These are phyloP conservation scores for Ciona savignyi DNA, from an alignment of 23 tunicate species.

Conservation along the genomic window DNA sequence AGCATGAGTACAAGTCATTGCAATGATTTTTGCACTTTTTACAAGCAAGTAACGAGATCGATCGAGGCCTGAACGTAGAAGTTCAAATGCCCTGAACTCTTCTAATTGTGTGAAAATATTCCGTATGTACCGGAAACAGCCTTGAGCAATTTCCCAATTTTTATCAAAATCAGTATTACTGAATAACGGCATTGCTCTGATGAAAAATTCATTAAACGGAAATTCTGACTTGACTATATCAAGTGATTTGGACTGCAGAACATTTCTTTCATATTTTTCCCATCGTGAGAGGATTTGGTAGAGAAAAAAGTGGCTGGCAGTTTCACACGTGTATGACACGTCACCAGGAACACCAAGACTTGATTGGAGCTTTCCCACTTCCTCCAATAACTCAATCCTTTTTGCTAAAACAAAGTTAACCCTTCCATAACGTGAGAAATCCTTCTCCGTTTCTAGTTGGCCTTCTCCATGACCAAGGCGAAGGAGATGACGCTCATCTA, in stretches of 20 bases:
- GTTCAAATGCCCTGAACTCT: conserved; percentile 97
- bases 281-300: conserved; percentile 96
- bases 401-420: conserved; percentile 86
- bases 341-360: conserved; percentile 95
- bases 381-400: conserved; percentile 72
- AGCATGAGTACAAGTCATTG: conserved; percentile 99
- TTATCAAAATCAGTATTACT: conserved; percentile 54
- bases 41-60: conserved; percentile 94
- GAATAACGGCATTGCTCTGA: conserved; percentile 75
- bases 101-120: conserved; percentile 95
- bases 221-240: conserved; percentile 43
- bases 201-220: conserved; percentile 77
- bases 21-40: conserved; percentile 98
- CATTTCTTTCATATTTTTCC: conserved; percentile 86
- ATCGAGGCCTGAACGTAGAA: conserved; percentile 95
- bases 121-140: conserved; percentile 91
- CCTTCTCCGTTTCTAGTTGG: conserved; percentile 94
- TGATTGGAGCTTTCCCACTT: conserved; percentile 85
- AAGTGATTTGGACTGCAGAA: conserved; percentile 37
- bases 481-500: conserved; percentile 95
- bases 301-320: conserved; percentile 94
- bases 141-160: conserved; percentile 90
- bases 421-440: conserved; percentile 96
- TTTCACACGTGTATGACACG: conserved; percentile 98
- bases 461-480: conserved; percentile 99